Evolutionary conservation across 1,140 invertebrate species (phyloP).

Genomic region (Micrasema longulum): DNA sequence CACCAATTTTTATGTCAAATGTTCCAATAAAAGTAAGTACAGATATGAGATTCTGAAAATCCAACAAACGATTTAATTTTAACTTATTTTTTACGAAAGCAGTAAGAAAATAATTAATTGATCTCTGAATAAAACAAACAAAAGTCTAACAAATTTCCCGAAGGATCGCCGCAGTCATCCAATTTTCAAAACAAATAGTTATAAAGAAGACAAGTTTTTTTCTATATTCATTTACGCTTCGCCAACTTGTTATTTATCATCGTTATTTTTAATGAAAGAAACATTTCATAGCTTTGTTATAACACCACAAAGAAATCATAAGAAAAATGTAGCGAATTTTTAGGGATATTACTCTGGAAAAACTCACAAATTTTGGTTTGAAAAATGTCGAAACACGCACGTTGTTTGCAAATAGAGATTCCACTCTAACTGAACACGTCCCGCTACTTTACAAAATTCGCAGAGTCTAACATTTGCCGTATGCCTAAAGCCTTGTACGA

Average conservation of each 20-base stretch:
- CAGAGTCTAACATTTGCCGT: slow-evolving; percentile 13
- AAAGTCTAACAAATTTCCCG: background rate
- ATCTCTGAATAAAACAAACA: background rate
- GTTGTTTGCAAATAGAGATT: slow-evolving; percentile 49
- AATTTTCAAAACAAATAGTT: slow-evolving; percentile 14
- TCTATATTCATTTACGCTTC: slow-evolving; percentile 26
- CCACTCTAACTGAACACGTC: slow-evolving; percentile 48
- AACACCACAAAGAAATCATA: slow-evolving; percentile 39
- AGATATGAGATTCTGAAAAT: too few relatives aligned
- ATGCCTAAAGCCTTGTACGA: slow-evolving; percentile 38
- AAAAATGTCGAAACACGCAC: slow-evolving; percentile 42
- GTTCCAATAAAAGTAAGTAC: too few relatives aligned
- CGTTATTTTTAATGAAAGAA: slow-evolving; percentile 41
- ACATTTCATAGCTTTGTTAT: slow-evolving; percentile 30
- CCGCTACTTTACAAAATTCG: slow-evolving; percentile 52
- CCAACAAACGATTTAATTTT: too few relatives aligned
- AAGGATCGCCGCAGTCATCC: background rate
- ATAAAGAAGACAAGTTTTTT: slow-evolving; percentile 11
- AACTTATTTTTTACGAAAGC: too few relatives aligned
- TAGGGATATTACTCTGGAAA: slow-evolving; percentile 34
- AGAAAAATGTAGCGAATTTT: slow-evolving; percentile 21
- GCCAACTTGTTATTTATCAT: slow-evolving; percentile 37
- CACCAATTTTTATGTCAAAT: too few relatives aligned
- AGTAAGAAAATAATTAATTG: background rate
- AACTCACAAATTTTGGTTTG: slow-evolving; percentile 34